These are phyloP conservation scores for Strigamia crassipes DNA, from an alignment of 2,888 invertebrate species.

Conservation along the genomic window DNA sequence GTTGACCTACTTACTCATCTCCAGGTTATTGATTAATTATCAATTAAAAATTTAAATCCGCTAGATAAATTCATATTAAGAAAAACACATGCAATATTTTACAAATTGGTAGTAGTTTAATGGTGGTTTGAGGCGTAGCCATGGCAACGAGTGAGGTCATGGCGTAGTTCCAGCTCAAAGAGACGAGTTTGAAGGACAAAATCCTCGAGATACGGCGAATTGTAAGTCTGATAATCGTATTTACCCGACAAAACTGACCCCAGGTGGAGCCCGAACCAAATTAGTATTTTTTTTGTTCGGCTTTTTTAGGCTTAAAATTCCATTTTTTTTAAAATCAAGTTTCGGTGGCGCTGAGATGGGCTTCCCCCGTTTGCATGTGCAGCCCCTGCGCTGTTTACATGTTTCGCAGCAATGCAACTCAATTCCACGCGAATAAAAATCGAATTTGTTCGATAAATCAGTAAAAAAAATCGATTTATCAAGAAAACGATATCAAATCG, in stretches of 20 bases:
- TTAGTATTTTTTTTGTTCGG: background rate
- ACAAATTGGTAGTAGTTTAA: background rate
- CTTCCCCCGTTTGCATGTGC: background rate
- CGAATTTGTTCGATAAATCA: too few relatives aligned
- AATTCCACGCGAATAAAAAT: background rate
- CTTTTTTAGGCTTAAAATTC: too few relatives aligned
- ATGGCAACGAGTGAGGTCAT: constrained; percentile 10
- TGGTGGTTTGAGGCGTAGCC: background rate
- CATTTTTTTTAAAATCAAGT: background rate
- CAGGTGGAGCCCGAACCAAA: background rate
- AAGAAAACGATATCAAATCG: background rate
- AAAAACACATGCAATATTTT: background rate
- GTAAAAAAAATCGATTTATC: background rate
- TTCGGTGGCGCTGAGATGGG: background rate
- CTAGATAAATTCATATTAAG: background rate
- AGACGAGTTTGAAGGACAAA: constrained; percentile 25
- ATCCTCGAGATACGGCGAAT: background rate
- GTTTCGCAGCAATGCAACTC: background rate
- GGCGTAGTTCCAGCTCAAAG: constrained; percentile 13
- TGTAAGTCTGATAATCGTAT: constrained; percentile 16
- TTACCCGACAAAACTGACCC: background rate
- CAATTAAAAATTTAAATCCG: background rate
- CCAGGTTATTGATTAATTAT: background rate
- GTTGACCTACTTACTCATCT: background rate
- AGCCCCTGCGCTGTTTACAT: background rate